Evolutionary conservation across 2,113 vertebrate genomes (phyloP), one percentile per base, ranked within the genome.

Genomic region (Rhinogobius similis): DNA sequence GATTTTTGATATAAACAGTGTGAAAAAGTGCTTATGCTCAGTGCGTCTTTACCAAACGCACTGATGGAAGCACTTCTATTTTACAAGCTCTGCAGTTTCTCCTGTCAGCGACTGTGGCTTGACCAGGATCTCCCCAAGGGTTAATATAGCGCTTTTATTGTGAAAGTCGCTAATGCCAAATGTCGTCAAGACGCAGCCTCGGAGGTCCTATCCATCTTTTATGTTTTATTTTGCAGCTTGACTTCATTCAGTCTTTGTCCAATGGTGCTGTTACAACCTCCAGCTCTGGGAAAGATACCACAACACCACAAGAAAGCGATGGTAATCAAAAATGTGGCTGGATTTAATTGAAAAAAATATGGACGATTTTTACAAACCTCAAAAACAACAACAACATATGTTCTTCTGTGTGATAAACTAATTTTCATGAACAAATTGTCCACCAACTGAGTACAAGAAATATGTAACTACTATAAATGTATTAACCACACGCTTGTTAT

Each of bases 81-180:
- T 85, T 58, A 72, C 53, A 46, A 62, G 59, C 72, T 68, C 61
- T 55, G 65, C 77, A 23, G 55, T 71, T 66, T 83, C 70, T 65
- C 67, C 67, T 16, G 56, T 58, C 41, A 52, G 66, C 32, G 68
- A 64, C 46, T 65, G 66, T 79, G 70, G 63, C 55, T 75, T 62
- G 36, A 75, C 46, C 66, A 46, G 53, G 41, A 46, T 86, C 67
- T 36, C 79, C 66, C n/a, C 68, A 67, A 78, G 82, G 78, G 79
- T 86, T 83, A 77, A 86, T 82, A 78, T 71, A 29, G 67, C n/a
- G 32, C 38, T 78, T 88, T 90, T 86, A 84, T 76, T 27, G 64
- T 79, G 73, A 78, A 83, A 52, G 67, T 65, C 61, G 2, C 69
- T 23, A 14, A 64, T 75, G 76, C 84, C 82, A 87, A 62, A 87